Percentiles rank a stretch among this genome's conserved stretches.
Evolutionary conservation across 2,113 vertebrate species (phyloP).

Genomic region (Tautogolabrus adspersus): DNA sequence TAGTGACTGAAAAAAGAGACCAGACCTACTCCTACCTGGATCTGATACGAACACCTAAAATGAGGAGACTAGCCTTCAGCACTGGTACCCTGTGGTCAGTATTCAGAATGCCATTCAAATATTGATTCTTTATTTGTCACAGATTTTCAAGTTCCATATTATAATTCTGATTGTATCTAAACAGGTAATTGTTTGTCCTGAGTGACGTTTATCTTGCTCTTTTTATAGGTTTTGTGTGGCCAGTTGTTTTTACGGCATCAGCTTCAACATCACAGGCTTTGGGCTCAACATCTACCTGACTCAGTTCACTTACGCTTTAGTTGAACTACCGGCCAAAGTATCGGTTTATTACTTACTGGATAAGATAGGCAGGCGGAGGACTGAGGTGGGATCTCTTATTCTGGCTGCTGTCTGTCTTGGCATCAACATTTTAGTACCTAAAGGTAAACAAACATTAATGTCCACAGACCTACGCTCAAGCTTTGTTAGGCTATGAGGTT

Average conservation of each 20-base stretch:
- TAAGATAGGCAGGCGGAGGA: constrained; percentile 72
- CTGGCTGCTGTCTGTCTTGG: constrained; percentile 73
- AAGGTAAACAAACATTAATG: constrained; percentile 67
- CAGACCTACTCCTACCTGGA: constrained; percentile 80
- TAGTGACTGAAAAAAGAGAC: constrained; percentile 57
- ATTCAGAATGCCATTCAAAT: not conserved
- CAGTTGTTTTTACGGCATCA: constrained; percentile 79
- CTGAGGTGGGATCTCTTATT: constrained; percentile 56
- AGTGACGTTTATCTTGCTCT: constrained; percentile 3
- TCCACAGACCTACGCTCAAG: not conserved
- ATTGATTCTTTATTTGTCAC: not conserved
- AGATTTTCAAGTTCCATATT: not conserved
- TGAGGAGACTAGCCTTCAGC: constrained; percentile 78
- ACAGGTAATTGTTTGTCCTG: not conserved
- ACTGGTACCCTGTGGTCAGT: constrained; percentile 81
- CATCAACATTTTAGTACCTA: constrained; percentile 80
- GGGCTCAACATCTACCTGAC: constrained; percentile 82
- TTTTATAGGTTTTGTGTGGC: constrained; percentile 78
- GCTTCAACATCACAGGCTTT: constrained; percentile 81
- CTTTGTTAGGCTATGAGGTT: not conserved
- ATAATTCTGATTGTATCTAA: not conserved
- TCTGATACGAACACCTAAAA: constrained; percentile 79
- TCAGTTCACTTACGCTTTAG: constrained; percentile 74
- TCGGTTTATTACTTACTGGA: constrained; percentile 73
- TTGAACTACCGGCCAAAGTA: constrained; percentile 82